phyloP scores from a whole-genome alignment of 1,140 invertebrate genomes.

The Ceratina japonica region DNA sequence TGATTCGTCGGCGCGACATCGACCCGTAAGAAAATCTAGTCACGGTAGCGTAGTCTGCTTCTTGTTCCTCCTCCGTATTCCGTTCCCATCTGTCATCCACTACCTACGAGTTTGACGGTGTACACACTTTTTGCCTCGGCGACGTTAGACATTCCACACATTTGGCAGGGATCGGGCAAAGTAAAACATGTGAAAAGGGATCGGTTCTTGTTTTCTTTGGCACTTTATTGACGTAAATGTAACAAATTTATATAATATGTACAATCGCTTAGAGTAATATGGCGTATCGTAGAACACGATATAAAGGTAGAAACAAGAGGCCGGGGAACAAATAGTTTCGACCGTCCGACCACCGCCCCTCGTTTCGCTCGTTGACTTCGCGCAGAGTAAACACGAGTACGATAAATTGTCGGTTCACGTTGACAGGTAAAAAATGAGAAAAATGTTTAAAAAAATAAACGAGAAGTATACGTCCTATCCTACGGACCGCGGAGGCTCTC shows the following conservation, averaged over 20 bases:
- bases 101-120: no score
- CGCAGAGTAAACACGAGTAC: conserved; percentile 6
- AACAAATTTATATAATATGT: conserved; percentile 69
- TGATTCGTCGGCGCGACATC: conserved; percentile 37
- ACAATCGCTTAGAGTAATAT: conserved; percentile 75
- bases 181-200: not conserved
- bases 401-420: conserved; percentile 1
- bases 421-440: conserved; percentile 3
- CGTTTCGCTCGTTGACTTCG: conserved; percentile 2
- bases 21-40: conserved; percentile 10
- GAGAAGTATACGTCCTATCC: not conserved
- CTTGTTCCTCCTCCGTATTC: not conserved
- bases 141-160: no score
- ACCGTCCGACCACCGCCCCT: not conserved
- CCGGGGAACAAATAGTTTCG: not conserved
- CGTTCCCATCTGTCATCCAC: not conserved
- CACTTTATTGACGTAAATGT: conserved; percentile 74
- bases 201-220: conserved; percentile 72
- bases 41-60: not conserved
- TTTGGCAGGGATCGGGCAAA: no score
- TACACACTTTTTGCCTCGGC: no score
- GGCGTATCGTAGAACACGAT: conserved; percentile 63
- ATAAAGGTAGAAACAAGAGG: conserved; percentile 15
- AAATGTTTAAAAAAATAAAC: conserved; percentile 4
- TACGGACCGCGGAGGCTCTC: not conserved